Base-by-base conservation (phyloP, 2,888 invertebrate species). In the Gonocerus acuteangulatus region DNA sequence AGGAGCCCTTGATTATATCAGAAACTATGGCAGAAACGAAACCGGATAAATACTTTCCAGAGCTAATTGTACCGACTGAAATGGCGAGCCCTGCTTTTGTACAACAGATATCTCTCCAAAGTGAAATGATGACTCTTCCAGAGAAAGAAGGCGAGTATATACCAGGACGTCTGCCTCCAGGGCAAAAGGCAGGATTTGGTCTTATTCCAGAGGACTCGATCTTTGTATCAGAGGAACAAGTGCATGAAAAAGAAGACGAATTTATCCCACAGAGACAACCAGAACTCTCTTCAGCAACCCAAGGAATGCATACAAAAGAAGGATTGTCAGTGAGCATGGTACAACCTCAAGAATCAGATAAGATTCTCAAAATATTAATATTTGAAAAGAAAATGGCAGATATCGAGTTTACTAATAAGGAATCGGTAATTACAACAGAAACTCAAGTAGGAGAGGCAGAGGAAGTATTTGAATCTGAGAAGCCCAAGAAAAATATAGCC, bases 41-140 rank as follows among this genome's bases (percentile, higher is more conserved):
- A 71, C 84, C 87, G 7, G 84, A 84, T 13, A 87, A 87, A 75
- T 87, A 86, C 71, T 82, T 86, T 71, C 87, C 88, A 2, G 86
- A 88, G 74, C 73, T 86, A 52, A 85, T 88, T 70, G 87, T 88
- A 1, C 84, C 88, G 0, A 88, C 88, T 1, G 88, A 89, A 79
- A 78, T 81, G 9, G 89, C 88, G 2, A 81, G 79, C 21, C 78
- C 81, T 72, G 78, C 81, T 61, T 73, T 88, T 0, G 76, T 84
- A 27, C 84, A 85, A 66, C 83, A 82, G 71, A 82, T 84, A 72
- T 72, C 84, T 47, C 73, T 81, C 2, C 70, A 67, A 0, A 84
- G 84, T 15, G 80, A 83, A 73, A 80, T 83, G 71, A 82, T 81
- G 68, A 73, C 83, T 68, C 79, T 83, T 1, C 82, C 84, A 63